Percentiles rank a stretch among this genome's conserved stretches.
Conservation (phyloP, 2,797 vertebrate species). For the Aplochiton taeniatus region DNA sequence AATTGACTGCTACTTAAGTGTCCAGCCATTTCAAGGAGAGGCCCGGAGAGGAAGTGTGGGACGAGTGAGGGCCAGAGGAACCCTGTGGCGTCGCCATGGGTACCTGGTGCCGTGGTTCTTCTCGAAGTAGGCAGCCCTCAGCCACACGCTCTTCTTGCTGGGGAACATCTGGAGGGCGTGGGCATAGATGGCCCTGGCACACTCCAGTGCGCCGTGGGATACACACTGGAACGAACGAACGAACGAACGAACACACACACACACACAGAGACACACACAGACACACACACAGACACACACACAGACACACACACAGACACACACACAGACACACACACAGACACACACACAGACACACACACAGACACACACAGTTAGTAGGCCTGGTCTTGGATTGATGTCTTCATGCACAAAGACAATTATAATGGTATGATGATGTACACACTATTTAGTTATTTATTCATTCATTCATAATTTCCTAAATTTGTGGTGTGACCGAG, state of each 20-base stretch:
- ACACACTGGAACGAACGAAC: conserved; percentile 81
- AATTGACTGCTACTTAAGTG: not conserved
- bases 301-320: not conserved
- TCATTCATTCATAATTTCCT: too few relatives aligned
- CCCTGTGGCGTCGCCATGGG: too few relatives aligned
- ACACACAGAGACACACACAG: too few relatives aligned
- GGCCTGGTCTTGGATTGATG: too few relatives aligned
- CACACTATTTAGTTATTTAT: too few relatives aligned
- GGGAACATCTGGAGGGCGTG: conserved; percentile 96
- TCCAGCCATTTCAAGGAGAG: not conserved
- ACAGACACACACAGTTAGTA: too few relatives aligned
- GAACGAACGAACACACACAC: not conserved
- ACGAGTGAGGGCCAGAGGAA: not conserved
- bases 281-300: conserved; percentile 31
- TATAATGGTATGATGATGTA: too few relatives aligned
- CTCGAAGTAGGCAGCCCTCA: conserved; percentile 96
- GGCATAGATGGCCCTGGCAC: conserved; percentile 95
- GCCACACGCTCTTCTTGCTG: conserved; percentile 98
- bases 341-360: too few relatives aligned
- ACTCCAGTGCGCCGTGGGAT: conserved; percentile 94
- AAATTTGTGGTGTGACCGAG: not conserved
- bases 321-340: too few relatives aligned
- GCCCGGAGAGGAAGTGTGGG: not conserved
- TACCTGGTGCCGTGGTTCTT: conserved; percentile 97
- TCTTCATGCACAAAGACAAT: too few relatives aligned